Evolutionary conservation across 2,888 invertebrate species (phyloP).

Genomic region (Lochmaea capreae): DNA sequence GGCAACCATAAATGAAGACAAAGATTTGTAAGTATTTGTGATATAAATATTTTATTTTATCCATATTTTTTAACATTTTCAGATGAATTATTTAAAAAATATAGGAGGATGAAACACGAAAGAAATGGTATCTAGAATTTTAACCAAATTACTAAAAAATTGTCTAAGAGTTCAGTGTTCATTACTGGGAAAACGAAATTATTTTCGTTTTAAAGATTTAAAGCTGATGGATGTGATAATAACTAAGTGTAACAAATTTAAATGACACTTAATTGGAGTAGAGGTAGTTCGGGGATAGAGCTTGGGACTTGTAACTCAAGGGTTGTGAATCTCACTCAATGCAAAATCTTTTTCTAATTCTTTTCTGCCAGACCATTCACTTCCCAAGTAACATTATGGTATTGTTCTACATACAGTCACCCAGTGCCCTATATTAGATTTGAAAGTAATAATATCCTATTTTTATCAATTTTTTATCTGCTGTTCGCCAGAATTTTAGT

Average conservation of each 20-base stretch:
- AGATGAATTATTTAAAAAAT: not conserved
- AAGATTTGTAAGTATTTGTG: not conserved
- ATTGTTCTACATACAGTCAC: too few relatives aligned
- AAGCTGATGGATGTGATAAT: not conserved
- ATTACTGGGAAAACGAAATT: not conserved
- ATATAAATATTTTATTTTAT: not conserved
- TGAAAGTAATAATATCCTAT: not conserved
- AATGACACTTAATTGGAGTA: too few relatives aligned
- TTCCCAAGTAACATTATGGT: too few relatives aligned
- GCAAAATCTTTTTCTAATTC: too few relatives aligned
- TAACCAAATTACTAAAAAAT: not conserved
- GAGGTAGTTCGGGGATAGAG: too few relatives aligned
- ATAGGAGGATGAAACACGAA: not conserved
- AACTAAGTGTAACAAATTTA: not conserved
- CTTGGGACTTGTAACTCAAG: too few relatives aligned
- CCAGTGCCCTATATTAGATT: not conserved
- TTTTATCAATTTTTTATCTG: not conserved
- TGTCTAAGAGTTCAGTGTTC: not conserved
- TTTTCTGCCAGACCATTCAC: too few relatives aligned
- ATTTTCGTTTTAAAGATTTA: constrained; percentile 2
- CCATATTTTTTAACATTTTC: not conserved
- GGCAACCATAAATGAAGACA: not conserved
- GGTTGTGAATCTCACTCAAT: too few relatives aligned
- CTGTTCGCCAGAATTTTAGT: not conserved
- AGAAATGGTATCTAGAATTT: constrained; percentile 2